phyloP scores from a whole-genome alignment of 2,113 vertebrate genomes.

The Danio rerio region GRCz12tu NC_133185.1:2072001-2072500 shows the following conservation, averaged over 20 bases:
- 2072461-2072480: not conserved
- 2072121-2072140: conserved; percentile 47
- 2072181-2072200: not conserved
- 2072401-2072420: not conserved
- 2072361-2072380: conserved; percentile 7
- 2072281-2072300: conserved; percentile 10
- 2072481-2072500: not conserved
- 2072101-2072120: conserved; percentile 52
- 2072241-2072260: conserved; percentile 3
- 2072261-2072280: not conserved
- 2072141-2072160: not conserved
- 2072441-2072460: not conserved
- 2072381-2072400: not conserved
- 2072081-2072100: conserved; percentile 66
- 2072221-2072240: not conserved
- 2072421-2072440: not conserved
- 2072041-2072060: conserved; percentile 78
- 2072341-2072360: conserved; percentile 1
- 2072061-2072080: conserved; percentile 79
- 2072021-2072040: conserved; percentile 79
- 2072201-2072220: conserved; percentile 8
- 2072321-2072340: not conserved
- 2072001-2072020: conserved; percentile 83
- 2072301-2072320: conserved; percentile 8
- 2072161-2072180: not conserved